Base-by-base conservation (phyloP, 2,113 vertebrate species). In the Phaetusa simplex region DNA sequence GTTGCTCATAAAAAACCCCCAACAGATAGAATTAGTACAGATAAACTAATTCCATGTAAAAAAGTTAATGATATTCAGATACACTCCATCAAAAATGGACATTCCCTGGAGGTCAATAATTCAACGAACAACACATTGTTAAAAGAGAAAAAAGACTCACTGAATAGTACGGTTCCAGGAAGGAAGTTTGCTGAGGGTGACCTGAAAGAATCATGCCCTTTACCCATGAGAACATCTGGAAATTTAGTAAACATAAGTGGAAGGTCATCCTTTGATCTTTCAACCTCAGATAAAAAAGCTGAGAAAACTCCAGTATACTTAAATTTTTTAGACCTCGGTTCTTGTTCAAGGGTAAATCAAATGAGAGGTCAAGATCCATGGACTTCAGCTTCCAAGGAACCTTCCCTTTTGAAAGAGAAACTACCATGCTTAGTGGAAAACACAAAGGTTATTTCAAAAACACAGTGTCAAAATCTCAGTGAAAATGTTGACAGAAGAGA, bases 181-280 rank as follows among this genome's bases (percentile, higher is more conserved):
- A 96, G 76, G 82, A 97, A 95, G 78, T 92, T 93, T 96, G 84
- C 79, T 93, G 97, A 97, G 96, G 97, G 96, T 93, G 95, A 94
- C 94, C 91, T 95, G 91, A 97, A 97, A 96, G 96, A 98, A 90
- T 92, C 96, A 59, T 94, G 82, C 80, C 96, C 97, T 89, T 97
- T 96, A 96, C 94, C 90, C 91, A 94, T 88, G 95, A 96, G 96
- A 93, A 59, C 90, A 96, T 95, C 92, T 96, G 96, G 89, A 97
- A 52, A 96, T 98, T 96, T 94, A 95, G 95, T 97, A 98, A 98
- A 95, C 52, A 93, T 62, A 94, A 97, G 83, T 86, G 97, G 84
- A 97, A 98, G 96, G 90, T 97, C 97, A 58, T 92, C 97, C 81
- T 98, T 98, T 98, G 98, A 98, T 88, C 98, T 97, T 97, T 87